Base-by-base conservation (phyloP, 2,888 invertebrate genomes). In the Heliconius ethilla region DNA sequence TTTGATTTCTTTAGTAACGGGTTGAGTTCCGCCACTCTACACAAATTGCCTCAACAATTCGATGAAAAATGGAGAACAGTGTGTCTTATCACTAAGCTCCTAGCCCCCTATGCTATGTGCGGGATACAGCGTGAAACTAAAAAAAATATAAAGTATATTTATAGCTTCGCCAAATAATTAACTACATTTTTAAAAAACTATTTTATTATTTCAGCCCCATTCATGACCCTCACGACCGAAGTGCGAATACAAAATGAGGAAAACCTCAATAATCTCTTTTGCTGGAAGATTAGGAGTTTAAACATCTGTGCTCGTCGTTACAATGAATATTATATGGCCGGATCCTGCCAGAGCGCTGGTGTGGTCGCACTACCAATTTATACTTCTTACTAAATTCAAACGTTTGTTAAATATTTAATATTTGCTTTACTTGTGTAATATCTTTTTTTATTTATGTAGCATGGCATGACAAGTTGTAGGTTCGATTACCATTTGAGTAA, bases 281-380 rank as follows among this genome's bases (percentile, higher is more conserved):
- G 25, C 37, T 37, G 40, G 70, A 76, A 45, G 75, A 75, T 79
- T 66, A 76, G 73, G 66, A 70, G 78, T 75, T 75, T 75, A 79
- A 75, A 73, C 78, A 78, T 75, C 76, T 79, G 75, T 65, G 77
- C 70, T 72, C 76, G 62, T 78, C 72, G 55, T 79, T 78, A 76
- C 67, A 70, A 76, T 81, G 70, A 81, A 79, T 78, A 72, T 72
- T 73, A 73, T 76, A 70, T 76, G 67, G 66, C 70, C 63, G 67
- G 67, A 75, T 70, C 51, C 66, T 33, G 62, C 67, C 37, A 70
- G 65, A 77, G 65, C 70, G 27, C 55, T 51, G 40, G 27, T 67
- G 55, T 70, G 76, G 70, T 70, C 69, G 18, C 75, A 40, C 76
- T 59, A 59, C 40, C n/a, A 37, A 70, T 65, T 51, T 70, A 70